Evolutionary conservation across 1,140 invertebrate species (phyloP).

Genomic region (Campoletis sonorensis): DNA sequence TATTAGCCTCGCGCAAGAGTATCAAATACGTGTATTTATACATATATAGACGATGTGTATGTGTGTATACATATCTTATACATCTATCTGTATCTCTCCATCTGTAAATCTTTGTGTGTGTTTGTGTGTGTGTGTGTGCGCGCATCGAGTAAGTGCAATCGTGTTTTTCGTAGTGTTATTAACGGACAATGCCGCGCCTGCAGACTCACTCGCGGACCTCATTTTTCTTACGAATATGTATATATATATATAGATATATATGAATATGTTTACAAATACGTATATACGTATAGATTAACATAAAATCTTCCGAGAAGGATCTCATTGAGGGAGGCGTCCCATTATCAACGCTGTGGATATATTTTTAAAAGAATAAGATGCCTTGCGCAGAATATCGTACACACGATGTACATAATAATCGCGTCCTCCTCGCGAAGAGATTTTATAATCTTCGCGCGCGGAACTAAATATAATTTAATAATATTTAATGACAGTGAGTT

Average conservation of each 20-base stretch:
- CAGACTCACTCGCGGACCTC: conserved; percentile 24
- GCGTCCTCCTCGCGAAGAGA: neutral
- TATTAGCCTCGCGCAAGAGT: conserved; percentile 35
- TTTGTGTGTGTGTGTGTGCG: neutral
- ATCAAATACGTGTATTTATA: neutral
- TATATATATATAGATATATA: conserved; percentile 46
- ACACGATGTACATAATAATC: neutral
- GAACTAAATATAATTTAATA: conserved; percentile 3
- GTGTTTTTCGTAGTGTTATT: conserved; percentile 58
- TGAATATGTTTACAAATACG: neutral
- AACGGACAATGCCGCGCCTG: conserved; percentile 67
- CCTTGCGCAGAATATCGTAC: neutral
- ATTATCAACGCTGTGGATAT: conserved; percentile 46
- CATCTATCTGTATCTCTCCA: neutral
- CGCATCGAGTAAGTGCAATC: neutral
- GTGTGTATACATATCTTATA: neutral
- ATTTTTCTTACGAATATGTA: too few species aligned
- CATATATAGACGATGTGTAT: neutral
- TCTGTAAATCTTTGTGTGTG: neutral
- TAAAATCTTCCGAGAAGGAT: conserved; percentile 63
- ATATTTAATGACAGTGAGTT: neutral
- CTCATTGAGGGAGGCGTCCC: conserved; percentile 48
- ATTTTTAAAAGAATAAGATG: neutral
- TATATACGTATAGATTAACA: conserved; percentile 60
- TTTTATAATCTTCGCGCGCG: neutral